Base-by-base conservation (phyloP, 2,888 invertebrate species). In the Synanthedon formicaeformis region DNA sequence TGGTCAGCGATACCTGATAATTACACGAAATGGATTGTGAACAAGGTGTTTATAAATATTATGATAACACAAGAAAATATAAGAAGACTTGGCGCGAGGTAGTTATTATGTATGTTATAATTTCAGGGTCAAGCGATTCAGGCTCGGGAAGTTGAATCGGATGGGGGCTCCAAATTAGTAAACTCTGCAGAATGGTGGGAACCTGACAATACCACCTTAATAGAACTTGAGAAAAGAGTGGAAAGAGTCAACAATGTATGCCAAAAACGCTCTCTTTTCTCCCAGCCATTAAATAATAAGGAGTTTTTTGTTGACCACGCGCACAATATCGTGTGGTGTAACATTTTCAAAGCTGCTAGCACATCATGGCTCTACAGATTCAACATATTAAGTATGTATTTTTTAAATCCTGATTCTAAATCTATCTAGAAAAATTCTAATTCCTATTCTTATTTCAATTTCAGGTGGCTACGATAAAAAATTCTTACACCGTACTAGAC, bases 301-400 rank as follows among this genome's bases (percentile, higher is more conserved):
- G 93, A 93, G 73, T 93, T 93, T 73, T 92, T 93, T 68, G 90
- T 93, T 56, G 92, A 91, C 82, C 69, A 91, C 84, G 69, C 65
- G 53, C 91, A 93, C 62, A 91, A 90, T 64, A 78, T 93, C 50
- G 91, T 92, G 50, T 93, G 93, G 93, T 93, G 93, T 69, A 93
- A 92, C 69, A 90, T 93, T 59, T 93, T 93, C 69, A 93, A 93
- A 82, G 92, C 92, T 41, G 92, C 92, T 23, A 93, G 93, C 63
- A 93, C 93, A n/a, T 92, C 91, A 8, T 94, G 93, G 93, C 89
- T 94, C 81, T 92, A 93, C 74, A 93, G 93, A 76, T 93, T 94
- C 68, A 93, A 93, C 76, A 88, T 92, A 65, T 86, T 94, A 56
- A 93, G 93, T 81, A 70, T 61, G 61, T 51, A 53, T n/a, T 34